Evolutionary conservation across 2,888 invertebrate species (phyloP).

Genomic region (Biston betularia): DNA sequence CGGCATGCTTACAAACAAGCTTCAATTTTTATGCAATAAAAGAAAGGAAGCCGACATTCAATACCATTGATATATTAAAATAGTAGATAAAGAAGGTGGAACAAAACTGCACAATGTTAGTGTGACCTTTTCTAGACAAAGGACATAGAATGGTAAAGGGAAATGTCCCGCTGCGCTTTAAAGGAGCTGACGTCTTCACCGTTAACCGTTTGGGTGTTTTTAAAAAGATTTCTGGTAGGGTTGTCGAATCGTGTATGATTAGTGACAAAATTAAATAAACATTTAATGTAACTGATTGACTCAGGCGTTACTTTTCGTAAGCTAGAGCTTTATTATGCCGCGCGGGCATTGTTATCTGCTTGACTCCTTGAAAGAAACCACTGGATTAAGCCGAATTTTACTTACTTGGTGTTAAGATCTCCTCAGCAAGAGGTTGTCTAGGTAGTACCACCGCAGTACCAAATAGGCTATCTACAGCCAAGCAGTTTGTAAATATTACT

Average conservation of each 20-base stretch:
- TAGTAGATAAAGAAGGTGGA: slow-evolving; percentile 20
- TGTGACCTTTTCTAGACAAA: slow-evolving; percentile 76
- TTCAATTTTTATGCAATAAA: slow-evolving; percentile 59
- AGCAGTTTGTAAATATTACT: too few species aligned
- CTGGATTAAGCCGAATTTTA: too few species aligned
- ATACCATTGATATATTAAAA: slow-evolving; percentile 46
- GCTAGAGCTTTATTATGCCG: too few species aligned
- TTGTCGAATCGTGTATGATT: slow-evolving; percentile 42
- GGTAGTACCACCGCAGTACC: too few species aligned
- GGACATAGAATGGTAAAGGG: slow-evolving; percentile 62
- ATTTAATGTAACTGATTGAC: too few species aligned
- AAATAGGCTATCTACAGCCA: too few species aligned
- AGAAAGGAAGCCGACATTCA: slow-evolving; percentile 67
- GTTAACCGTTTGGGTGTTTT: slow-evolving; percentile 68
- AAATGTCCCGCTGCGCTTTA: slow-evolving; percentile 73
- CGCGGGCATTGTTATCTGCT: too few species aligned
- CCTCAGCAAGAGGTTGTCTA: too few species aligned
- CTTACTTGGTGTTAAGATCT: too few species aligned
- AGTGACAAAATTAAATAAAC: neutral
- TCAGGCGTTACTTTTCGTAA: too few species aligned
- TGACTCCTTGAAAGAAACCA: too few species aligned
- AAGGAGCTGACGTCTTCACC: slow-evolving; percentile 70
- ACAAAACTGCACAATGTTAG: slow-evolving; percentile 43
- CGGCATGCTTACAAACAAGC: slow-evolving; percentile 79
- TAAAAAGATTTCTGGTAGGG: slow-evolving; percentile 62